These are phyloP conservation scores for Dolichopus griseipennis DNA, from an alignment of 2,888 invertebrate genomes.

Conservation along the genomic window DNA sequence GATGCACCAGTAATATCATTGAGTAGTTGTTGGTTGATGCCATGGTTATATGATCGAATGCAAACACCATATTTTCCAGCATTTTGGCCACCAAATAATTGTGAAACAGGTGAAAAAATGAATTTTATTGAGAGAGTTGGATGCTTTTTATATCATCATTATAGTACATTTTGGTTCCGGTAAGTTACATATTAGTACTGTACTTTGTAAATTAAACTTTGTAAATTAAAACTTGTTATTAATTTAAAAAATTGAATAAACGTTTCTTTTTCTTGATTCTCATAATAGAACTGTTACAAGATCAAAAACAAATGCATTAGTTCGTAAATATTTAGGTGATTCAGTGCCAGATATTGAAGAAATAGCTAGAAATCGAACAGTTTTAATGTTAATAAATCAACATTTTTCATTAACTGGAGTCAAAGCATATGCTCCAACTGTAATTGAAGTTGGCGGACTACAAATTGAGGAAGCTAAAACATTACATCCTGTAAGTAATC, in stretches of 20 bases:
- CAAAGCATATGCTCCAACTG: slow-evolving; percentile 40
- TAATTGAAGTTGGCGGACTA: slow-evolving; percentile 48
- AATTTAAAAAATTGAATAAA: no score
- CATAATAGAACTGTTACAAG: slow-evolving; percentile 31
- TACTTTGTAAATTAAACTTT: no score
- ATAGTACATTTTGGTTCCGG: slow-evolving; percentile 29
- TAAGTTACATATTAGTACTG: no score
- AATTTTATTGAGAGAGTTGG: slow-evolving; percentile 37
- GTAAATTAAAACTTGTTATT: no score
- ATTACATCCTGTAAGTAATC: slow-evolving; percentile 30
- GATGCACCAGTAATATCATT: slow-evolving; percentile 51
- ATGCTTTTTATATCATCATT: slow-evolving; percentile 38
- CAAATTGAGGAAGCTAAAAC: slow-evolving; percentile 35
- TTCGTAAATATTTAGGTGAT: slow-evolving; percentile 41
- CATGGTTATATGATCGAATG: slow-evolving; percentile 49
- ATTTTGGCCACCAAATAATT: slow-evolving; percentile 47
- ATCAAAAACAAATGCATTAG: slow-evolving; percentile 36
- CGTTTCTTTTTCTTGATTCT: neutral
- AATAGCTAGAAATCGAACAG: slow-evolving; percentile 35
- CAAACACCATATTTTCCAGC: slow-evolving; percentile 50
- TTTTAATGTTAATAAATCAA: slow-evolving; percentile 45
- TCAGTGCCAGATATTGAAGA: slow-evolving; percentile 42
- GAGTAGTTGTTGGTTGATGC: slow-evolving; percentile 51
- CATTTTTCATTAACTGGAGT: slow-evolving; percentile 46
- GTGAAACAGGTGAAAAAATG: slow-evolving; percentile 43